phyloP scores from a whole-genome alignment of 2,888 invertebrate species.

The Synergus gifuensis region DNA sequence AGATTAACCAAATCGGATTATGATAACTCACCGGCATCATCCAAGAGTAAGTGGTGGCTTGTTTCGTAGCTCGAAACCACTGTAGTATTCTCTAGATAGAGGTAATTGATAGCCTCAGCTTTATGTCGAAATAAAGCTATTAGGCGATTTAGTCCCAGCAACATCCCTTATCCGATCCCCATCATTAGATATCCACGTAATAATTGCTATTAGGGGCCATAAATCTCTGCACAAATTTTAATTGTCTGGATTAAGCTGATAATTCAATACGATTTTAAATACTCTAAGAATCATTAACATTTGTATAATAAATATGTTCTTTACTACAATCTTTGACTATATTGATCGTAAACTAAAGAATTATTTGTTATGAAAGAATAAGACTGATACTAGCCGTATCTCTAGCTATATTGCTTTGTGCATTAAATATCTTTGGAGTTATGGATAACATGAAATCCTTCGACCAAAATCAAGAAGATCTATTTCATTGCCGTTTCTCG shows the following conservation, averaged over 20 bases:
- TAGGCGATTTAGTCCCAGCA: slow-evolving; percentile 39
- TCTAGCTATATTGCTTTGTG: not conserved
- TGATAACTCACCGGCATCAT: slow-evolving; percentile 63
- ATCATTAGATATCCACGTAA: not conserved
- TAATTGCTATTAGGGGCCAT: not conserved
- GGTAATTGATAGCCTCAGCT: slow-evolving; percentile 58
- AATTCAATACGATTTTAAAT: not conserved
- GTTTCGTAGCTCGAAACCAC: slow-evolving; percentile 44
- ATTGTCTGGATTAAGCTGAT: not conserved
- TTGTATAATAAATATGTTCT: too few relatives aligned
- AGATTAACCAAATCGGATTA: slow-evolving; percentile 71
- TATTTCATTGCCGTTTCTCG: not conserved
- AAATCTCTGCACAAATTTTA: not conserved
- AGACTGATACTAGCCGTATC: not conserved
- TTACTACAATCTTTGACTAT: too few relatives aligned
- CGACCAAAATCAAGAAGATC: not conserved
- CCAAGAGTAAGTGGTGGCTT: slow-evolving; percentile 50
- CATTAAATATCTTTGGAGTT: not conserved
- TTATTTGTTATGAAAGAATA: not conserved
- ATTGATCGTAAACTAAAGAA: too few relatives aligned
- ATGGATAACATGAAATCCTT: not conserved
- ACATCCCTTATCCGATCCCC: not conserved
- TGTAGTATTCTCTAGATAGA: slow-evolving; percentile 51
- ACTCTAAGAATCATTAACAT: not conserved
- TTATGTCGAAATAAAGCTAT: slow-evolving; percentile 49